These are phyloP conservation scores for Pilophorus perplexus DNA, from an alignment of 2,888 invertebrate genomes.

Conservation along the genomic window DNA sequence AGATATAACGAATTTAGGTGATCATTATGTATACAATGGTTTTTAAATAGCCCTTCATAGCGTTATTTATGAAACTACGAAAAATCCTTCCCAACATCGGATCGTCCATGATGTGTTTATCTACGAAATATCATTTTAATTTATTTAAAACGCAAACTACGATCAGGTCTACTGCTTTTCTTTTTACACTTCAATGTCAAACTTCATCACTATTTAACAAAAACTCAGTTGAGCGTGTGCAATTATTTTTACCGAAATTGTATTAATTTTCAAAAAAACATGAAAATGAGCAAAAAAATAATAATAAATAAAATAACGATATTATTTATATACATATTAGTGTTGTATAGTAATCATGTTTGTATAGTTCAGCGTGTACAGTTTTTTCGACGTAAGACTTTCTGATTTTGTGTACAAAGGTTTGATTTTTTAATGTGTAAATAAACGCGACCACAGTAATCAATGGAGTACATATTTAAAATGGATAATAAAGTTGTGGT, in stretches of 20 bases:
- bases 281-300: too few species aligned
- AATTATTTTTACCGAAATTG: conserved; percentile 45
- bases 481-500: conserved; percentile 5
- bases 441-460: conserved; percentile 32
- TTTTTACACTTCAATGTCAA: too few species aligned
- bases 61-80: background rate
- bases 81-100: conserved; percentile 43
- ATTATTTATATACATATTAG: conserved; percentile 45
- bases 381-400: background rate
- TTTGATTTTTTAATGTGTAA: conserved; percentile 11
- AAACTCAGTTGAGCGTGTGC: too few species aligned
- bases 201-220: too few species aligned
- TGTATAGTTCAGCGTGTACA: conserved; percentile 45
- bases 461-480: conserved; percentile 3
- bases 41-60: conserved; percentile 5
- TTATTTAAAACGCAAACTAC: too few species aligned
- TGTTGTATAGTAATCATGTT: conserved; percentile 44
- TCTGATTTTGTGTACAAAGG: conserved; percentile 27
- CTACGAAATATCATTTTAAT: too few species aligned
- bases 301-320: conserved; percentile 40
- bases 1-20: conserved; percentile 36
- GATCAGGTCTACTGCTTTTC: too few species aligned
- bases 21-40: conserved; percentile 38
- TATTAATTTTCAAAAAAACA: too few species aligned
- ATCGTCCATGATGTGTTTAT: conserved; percentile 19